Evolutionary conservation across 2,113 vertebrate genomes (phyloP).

Genomic region (chimpanzee (Pan troglodytes)): DNA sequence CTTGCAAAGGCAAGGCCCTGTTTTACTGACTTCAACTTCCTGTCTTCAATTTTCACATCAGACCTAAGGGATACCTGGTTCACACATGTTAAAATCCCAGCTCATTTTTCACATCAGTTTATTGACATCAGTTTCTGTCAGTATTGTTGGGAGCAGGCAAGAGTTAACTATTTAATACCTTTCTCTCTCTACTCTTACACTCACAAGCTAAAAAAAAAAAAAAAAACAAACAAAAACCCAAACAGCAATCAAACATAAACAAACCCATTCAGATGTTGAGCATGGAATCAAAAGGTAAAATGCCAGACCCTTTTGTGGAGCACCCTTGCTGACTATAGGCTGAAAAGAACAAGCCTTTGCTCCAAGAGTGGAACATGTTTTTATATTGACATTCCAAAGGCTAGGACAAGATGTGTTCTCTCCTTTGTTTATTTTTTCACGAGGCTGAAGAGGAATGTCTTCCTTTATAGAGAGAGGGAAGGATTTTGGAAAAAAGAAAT

Average conservation of each 20-base stretch:
- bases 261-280: slow-evolving; percentile 59
- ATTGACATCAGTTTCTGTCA: slow-evolving; percentile 52
- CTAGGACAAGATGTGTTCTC: background rate
- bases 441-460: background rate
- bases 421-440: background rate
- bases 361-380: background rate
- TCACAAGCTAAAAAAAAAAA: background rate
- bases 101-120: slow-evolving; percentile 64
- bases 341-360: background rate
- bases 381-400: background rate
- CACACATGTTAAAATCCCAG: slow-evolving; percentile 52
- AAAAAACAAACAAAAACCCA: too few species aligned
- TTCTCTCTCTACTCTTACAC: background rate
- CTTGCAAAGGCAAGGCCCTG: slow-evolving; percentile 33
- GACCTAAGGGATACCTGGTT: slow-evolving; percentile 66
- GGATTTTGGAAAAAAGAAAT: background rate
- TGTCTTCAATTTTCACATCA: slow-evolving; percentile 28
- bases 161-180: background rate
- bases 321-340: background rate
- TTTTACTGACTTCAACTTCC: slow-evolving; percentile 48
- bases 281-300: slow-evolving; percentile 43
- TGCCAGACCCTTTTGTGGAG: slow-evolving; percentile 29
- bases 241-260: background rate
- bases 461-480: background rate
- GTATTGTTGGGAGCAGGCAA: slow-evolving; percentile 53